Evolutionary conservation across 2,113 vertebrate species (phyloP), one percentile per base, ranked within the genome.

Genomic region (Chloropsis hardwickii): DNA sequence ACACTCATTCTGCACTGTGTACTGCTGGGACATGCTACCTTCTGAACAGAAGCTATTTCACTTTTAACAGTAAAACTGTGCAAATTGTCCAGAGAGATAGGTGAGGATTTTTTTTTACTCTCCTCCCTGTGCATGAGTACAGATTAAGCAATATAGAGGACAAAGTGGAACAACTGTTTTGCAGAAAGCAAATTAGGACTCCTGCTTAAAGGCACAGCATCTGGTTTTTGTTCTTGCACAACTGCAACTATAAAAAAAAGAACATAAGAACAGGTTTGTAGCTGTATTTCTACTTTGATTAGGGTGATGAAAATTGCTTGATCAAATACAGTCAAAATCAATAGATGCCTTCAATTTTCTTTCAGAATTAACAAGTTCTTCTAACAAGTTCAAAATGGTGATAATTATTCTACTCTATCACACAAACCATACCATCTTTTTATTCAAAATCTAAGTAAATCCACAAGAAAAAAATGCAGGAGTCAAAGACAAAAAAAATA

Each of bases 111-210:
- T 80, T 81, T 87, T 80, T 80, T 83, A 70, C 78, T 21, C 23
- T 88, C 23, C 47, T 90, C 56, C 66, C 58, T 56, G 45, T 90
- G 62, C 83, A 33, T 2, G 40, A 91, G 95, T 29, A 87, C 84
- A 96, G 82, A 97, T 76, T 91, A 86, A 95, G 94, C 28, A 97
- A 91, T 86, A 84, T 40, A 33, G 83, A 86, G 84, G 51, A 91
- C 90, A 95, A 97, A 96, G 88, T 83, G 17, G 81, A 90, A 94
- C 61, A 94, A 96, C 54, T 37, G 35, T 91, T 65, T 8, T 48
- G 53, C 92, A 94, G 89, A 97, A 95, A 87, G 91, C 85, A 96
- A 97, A 97, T 94, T 65, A 85, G 93, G 86, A 81, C 81, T 97
- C 27, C 51, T 88, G 61, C 80, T 97, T 97, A 96, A 96, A 97